These are phyloP conservation scores for Pyrocephalus nanus DNA, from an alignment of 2,797 vertebrate genomes.

Conservation along the genomic window DNA sequence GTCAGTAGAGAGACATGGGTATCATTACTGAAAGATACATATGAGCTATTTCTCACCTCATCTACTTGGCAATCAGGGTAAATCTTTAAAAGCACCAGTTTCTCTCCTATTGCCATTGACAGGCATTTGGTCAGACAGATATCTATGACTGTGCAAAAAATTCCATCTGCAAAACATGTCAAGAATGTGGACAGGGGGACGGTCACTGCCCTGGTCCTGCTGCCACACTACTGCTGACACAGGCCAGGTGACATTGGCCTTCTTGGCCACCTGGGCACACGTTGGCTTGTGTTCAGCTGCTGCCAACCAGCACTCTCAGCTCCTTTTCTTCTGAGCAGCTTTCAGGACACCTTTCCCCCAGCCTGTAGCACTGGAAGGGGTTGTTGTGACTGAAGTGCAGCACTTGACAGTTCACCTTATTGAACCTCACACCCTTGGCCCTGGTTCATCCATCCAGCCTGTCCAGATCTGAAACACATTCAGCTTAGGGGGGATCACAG, in stretches of 20 bases:
- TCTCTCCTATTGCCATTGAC: not conserved
- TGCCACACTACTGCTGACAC: not conserved
- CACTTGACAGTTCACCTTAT: not conserved
- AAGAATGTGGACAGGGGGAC: not conserved
- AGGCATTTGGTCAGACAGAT: not conserved
- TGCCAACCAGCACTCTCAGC: not conserved
- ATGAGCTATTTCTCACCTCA: not conserved
- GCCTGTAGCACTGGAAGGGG: accelerated
- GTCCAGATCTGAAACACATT: not conserved
- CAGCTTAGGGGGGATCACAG: not conserved
- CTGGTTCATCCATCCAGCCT: not conserved
- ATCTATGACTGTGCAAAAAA: not conserved
- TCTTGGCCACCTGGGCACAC: not conserved
- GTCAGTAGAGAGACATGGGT: not conserved
- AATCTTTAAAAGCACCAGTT: not conserved
- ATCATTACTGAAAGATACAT: not conserved
- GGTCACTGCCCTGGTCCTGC: not conserved
- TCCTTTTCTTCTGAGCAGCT: not conserved
- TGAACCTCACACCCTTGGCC: not conserved
- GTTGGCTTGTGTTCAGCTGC: accelerated
- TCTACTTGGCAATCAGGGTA: not conserved
- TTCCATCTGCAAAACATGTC: not conserved
- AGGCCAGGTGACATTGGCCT: not conserved
- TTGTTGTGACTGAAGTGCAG: not conserved
- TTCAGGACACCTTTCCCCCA: accelerated